phyloP scores from a whole-genome alignment of 2,888 invertebrate genomes.

The Chymomyza procnemis region DNA sequence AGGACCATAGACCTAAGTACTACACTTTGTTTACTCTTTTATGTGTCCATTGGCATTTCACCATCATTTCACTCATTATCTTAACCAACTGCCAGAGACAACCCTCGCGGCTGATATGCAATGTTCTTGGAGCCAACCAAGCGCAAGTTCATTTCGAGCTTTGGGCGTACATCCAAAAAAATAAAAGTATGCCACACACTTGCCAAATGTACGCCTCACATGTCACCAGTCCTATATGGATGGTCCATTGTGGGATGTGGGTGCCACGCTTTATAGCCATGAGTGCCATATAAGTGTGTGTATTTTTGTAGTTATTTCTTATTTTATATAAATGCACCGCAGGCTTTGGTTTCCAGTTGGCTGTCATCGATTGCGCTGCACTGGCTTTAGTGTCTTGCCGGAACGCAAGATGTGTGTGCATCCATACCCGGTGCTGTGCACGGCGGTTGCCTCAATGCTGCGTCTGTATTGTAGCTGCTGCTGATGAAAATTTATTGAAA shows the following conservation, averaged over 20 bases:
- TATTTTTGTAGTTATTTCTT: slow-evolving; percentile 60
- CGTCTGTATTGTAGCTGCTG: neutral
- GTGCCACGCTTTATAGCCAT: neutral
- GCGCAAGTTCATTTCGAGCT: slow-evolving; percentile 50
- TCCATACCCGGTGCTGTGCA: neutral
- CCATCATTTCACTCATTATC: too few species aligned
- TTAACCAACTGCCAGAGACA: too few species aligned
- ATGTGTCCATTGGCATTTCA: too few species aligned
- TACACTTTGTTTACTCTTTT: too few species aligned
- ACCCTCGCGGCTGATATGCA: too few species aligned
- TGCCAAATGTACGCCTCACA: slow-evolving; percentile 38
- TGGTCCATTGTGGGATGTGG: neutral
- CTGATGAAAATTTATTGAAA: slow-evolving; percentile 70
- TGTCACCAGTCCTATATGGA: slow-evolving; percentile 19
- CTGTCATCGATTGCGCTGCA: slow-evolving; percentile 64
- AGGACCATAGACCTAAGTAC: too few species aligned
- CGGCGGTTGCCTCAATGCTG: neutral
- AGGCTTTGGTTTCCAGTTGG: slow-evolving; percentile 64
- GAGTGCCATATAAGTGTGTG: neutral
- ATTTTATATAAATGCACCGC: slow-evolving; percentile 73
- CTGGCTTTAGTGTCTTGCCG: slow-evolving; percentile 54
- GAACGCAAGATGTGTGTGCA: slow-evolving; percentile 16
- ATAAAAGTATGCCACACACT: slow-evolving; percentile 53
- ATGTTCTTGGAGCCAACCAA: slow-evolving; percentile 19
- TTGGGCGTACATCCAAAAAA: slow-evolving; percentile 56